These are phyloP conservation scores for Hedychridium roseum DNA, from an alignment of 2,888 invertebrate species.

Conservation along the genomic window DNA sequence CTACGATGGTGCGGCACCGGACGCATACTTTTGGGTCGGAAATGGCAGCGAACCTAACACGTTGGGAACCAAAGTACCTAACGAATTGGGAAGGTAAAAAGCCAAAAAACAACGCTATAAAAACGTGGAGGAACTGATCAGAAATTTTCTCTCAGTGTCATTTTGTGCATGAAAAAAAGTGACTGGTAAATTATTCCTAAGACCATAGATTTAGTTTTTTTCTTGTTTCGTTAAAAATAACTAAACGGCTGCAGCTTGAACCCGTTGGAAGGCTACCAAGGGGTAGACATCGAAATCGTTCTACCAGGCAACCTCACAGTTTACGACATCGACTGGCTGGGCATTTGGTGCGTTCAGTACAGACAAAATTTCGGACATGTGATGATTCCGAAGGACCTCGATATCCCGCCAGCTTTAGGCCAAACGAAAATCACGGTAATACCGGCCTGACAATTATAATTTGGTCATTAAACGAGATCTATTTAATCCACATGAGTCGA, in stretches of 20 bases:
- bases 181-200: background rate
- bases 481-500: too few species aligned
- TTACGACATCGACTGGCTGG: slow-evolving; percentile 90
- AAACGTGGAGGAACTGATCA: background rate
- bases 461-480: too few species aligned
- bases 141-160: background rate
- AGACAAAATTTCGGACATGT: slow-evolving; percentile 92
- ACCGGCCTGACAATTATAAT: too few species aligned
- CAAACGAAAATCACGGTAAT: slow-evolving; percentile 90
- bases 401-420: slow-evolving; percentile 89
- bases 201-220: background rate
- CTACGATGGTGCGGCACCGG: slow-evolving; percentile 91
- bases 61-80: slow-evolving; percentile 87
- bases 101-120: background rate
- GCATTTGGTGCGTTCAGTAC: slow-evolving; percentile 91
- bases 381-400: slow-evolving; percentile 83
- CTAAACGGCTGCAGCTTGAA: slow-evolving; percentile 68
- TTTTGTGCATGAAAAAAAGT: background rate
- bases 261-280: slow-evolving; percentile 85
- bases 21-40: slow-evolving; percentile 95
- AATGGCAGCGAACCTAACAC: slow-evolving; percentile 83
- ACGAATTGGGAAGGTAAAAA: slow-evolving; percentile 79
- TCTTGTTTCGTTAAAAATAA: background rate
- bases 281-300: slow-evolving; percentile 91
- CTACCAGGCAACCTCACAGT: slow-evolving; percentile 85